These are phyloP conservation scores for Gymnosoma rotundatum DNA, from an alignment of 2,888 invertebrate species.

Conservation along the genomic window DNA sequence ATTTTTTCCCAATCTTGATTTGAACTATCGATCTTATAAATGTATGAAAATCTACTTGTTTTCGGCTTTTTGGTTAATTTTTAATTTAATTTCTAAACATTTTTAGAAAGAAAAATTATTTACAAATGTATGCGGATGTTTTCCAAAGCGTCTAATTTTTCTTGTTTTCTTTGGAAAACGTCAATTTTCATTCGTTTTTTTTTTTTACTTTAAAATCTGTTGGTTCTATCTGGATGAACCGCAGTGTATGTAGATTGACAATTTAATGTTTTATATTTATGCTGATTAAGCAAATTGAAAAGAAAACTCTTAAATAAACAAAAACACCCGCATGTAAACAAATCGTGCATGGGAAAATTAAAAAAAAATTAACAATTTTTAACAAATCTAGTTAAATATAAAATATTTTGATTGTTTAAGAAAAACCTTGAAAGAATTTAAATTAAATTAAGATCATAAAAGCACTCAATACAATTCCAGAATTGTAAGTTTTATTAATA, in stretches of 20 bases:
- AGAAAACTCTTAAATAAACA: conserved; percentile 10
- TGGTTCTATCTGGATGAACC: too few species aligned
- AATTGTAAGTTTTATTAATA: background rate
- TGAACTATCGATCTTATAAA: too few species aligned
- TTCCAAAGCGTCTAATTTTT: too few species aligned
- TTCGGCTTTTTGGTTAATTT: too few species aligned
- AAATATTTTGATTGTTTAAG: background rate
- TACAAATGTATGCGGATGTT: too few species aligned
- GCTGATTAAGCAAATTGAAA: conserved; percentile 26
- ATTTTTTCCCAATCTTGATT: too few species aligned
- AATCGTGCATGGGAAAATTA: conserved; percentile 37
- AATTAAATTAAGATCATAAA: background rate
- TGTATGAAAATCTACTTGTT: too few species aligned
- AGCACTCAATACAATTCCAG: background rate
- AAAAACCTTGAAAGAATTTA: background rate
- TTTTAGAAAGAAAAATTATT: too few species aligned
- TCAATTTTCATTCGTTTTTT: too few species aligned
- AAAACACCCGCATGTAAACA: conserved; percentile 12
- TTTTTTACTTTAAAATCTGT: too few species aligned
- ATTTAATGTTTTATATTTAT: background rate
- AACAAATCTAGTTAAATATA: background rate
- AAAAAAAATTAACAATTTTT: conserved; percentile 9
- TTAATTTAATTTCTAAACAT: too few species aligned
- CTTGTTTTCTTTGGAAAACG: too few species aligned
- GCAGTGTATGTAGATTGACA: background rate